Evolutionary conservation across 2,797 vertebrate genomes (phyloP).

Genomic region (Emydoidea blandingii): DNA sequence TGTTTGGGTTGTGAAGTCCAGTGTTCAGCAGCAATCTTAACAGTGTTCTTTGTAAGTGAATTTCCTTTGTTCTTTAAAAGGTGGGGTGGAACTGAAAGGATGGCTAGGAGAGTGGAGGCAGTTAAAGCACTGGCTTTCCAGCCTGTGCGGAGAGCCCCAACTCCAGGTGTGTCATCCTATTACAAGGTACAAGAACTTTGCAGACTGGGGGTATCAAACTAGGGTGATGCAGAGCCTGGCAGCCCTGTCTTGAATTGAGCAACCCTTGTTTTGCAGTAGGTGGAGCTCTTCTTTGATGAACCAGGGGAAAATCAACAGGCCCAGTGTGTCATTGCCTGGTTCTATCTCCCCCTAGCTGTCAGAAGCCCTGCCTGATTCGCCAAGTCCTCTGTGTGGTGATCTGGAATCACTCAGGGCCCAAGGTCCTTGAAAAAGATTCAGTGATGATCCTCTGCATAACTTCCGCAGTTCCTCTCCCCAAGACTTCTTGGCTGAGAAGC

Average conservation of each 20-base stretch:
- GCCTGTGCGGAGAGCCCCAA: background rate
- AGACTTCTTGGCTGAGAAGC: too few relatives aligned
- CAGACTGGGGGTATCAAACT: background rate
- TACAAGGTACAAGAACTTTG: background rate
- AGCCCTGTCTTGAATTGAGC: background rate
- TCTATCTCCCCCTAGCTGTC: background rate
- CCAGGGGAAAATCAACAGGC: background rate
- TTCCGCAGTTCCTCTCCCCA: too few relatives aligned
- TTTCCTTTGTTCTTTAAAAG: background rate
- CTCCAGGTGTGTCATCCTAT: background rate
- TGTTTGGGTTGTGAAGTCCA: background rate
- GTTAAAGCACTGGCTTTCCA: background rate
- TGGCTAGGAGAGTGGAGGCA: background rate
- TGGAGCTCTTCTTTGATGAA: background rate
- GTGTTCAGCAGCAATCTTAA: background rate
- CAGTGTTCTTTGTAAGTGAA: background rate
- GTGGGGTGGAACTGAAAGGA: background rate
- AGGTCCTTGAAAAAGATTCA: too few relatives aligned
- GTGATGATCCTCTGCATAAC: too few relatives aligned
- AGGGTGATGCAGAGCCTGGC: background rate
- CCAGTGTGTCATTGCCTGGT: background rate
- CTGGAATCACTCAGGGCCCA: background rate
- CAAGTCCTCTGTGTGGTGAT: background rate
- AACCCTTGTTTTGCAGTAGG: background rate
- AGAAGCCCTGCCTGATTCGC: background rate